A percentile compares a stretch with the other conserved stretches of the same genome.
Conservation (phyloP, 2,113 vertebrate species). For the Mastomys coucha region DNA sequence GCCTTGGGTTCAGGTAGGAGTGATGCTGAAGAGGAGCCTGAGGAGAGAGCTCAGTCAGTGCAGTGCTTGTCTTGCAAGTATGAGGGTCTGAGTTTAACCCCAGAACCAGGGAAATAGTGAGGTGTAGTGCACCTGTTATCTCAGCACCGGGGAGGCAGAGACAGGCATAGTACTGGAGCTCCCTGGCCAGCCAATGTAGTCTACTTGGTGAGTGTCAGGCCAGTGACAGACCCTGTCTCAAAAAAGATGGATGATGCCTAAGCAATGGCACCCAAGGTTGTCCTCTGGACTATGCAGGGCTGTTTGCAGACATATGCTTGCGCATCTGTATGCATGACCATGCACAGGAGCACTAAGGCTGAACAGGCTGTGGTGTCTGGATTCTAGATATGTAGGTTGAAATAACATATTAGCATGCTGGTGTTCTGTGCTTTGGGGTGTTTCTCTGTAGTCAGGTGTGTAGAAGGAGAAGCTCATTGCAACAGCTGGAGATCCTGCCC, state of each 20-base stretch:
- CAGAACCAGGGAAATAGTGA: background rate
- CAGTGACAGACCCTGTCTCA: background rate
- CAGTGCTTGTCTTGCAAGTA: background rate
- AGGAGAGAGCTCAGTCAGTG: background rate
- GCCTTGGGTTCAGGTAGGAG: background rate
- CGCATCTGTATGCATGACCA: background rate
- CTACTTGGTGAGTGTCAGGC: background rate
- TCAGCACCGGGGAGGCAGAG: background rate
- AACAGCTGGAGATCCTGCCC: background rate
- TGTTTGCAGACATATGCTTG: background rate
- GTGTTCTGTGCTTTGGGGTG: background rate
- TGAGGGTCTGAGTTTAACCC: background rate
- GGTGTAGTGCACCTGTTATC: background rate
- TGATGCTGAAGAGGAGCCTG: background rate
- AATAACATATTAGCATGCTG: background rate
- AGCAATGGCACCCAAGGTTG: background rate
- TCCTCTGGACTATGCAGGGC: background rate
- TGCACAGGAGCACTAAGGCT: background rate
- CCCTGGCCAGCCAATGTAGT: background rate
- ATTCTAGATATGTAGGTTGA: background rate
- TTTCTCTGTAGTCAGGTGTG: background rate
- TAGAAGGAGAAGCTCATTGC: background rate
- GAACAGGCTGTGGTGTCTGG: background rate
- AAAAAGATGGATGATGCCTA: background rate
- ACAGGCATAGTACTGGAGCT: too few relatives aligned